Base-by-base conservation (phyloP, 2,797 vertebrate genomes). In the Eurystomus glaucurus region DNA sequence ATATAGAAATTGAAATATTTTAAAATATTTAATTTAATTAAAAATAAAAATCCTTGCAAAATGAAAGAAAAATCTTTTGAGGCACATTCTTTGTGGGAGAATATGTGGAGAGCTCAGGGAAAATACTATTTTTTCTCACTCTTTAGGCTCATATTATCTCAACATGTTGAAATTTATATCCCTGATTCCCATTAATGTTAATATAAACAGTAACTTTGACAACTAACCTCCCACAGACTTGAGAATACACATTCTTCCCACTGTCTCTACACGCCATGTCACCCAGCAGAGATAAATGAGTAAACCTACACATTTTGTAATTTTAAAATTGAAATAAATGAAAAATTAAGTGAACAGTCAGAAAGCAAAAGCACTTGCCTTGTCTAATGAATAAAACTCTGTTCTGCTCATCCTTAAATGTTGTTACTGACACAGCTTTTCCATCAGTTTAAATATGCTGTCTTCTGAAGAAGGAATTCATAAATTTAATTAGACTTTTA, bases 341-440 rank as follows among this genome's bases (percentile, higher is more conserved):
- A 61, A 77, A 94, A 54, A 5, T 29, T 35, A 46, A 70, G 31
- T 14, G 31, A 93, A 72, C 13, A 81, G 21, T 55, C 3, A 91
- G 50, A 70, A 95, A 88, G 29, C 16, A 54, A 48, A 94, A 91
- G n/a, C 3, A 2, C 9, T 83, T 94, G 14, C 14, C 29, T 78
- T 66, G 62, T 39, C 33, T 81, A 88, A 79, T 43, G 17, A 88
- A 88, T 87, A 79, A 21, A 17, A 15, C 21, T 54, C 14, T 68
- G 83, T 85, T 93, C 43, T 76, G 14, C 21, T 94, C 25, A 52
- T 48, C 64, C 19, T 85, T 61, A 91, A 94, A 96, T 51, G 25
- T 7, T 51, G 11, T 57, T 87, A 74, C 28, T 75, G 43, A 61
- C 35, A 78, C 23, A 87, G 14, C 8, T 90, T 95, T 92, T 72